Evolutionary conservation across 2,888 invertebrate species (phyloP), one percentile per base, ranked within the genome.

Genomic region (Tethea ocularis): DNA sequence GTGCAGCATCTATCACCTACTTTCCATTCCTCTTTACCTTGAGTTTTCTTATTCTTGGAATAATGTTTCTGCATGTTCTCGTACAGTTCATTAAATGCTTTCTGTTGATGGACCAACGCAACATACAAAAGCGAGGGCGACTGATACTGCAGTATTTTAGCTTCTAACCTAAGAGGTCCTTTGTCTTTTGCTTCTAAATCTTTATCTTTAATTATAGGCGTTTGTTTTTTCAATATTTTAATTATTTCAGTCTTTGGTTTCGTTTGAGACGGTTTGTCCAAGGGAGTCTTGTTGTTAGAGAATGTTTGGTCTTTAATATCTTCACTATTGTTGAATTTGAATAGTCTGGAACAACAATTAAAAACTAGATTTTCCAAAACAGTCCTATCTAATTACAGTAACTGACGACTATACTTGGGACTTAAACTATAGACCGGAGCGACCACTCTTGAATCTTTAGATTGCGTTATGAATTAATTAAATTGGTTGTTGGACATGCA

Each of bases 61-160:
- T 94, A 95, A 71, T 89, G 88, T 24, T 85, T 81, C 74, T 96
- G 95, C 66, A 96, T 92, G 8, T 89, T 85, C n/a, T 83, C 80
- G 60, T 88, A 94, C 63, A 95, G 77, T 11, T 88, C 83, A 3
- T 79, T 84, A 67, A 91, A 94, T 2, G 88, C 86, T 63, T 87
- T 83, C 60, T 89, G 88, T 56, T 89, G 93, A 15, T 89, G 86
- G 0, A 84, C 68, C 15, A 95, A 79, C 0, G 94, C 91, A 0
- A 96, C 86, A 69, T 95, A 96, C 62, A 96, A 93, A 38, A 93
- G 87, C 15, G 94, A 94, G 0, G 96, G 96, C 6, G 94, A 93
- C 11, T 88, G 83, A 26, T 93, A 90, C 41, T 93, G 84, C 0
- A 94, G 71, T 1, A 95, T 69, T 62, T 89, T 86, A 0, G 94